Base-by-base conservation (phyloP, 2,888 invertebrate genomes). In the Lochmaea capreae region DNA sequence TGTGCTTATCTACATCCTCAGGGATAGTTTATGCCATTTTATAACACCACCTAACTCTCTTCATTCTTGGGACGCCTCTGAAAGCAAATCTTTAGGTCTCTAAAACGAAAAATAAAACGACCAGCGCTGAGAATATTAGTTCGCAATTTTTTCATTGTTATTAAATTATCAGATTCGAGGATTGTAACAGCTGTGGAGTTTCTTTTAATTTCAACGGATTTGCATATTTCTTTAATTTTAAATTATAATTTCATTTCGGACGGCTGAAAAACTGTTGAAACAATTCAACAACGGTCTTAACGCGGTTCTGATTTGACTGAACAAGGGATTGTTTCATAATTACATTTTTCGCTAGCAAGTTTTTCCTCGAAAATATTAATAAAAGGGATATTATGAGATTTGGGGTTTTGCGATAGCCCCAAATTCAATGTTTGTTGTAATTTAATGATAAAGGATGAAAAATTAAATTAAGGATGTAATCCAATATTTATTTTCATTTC, bases 221-320 rank as follows among this genome's bases (percentile, higher is more conserved):
- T 80, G 77, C 81, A 80, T 81, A 77, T 78, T 79, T 78, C 77
- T 79, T 79, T 78, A 81, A 79, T 81, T 80, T 79, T 62, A 74
- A 74, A 75, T 77, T 76, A 75, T 63, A 77, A 76, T 77, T 77
- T 74, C 71, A 75, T 78, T 72, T 75, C 71, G 54, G 69, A 52
- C 33, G 66, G 62, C 16, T 39, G 61, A 65, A 73, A 73, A 73
- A 70, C 57, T 72, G 66, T 67, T 61, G 46, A 61, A 52, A 68
- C 66, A 70, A 70, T 70, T 54, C 58, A 43, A 57, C 67, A 63
- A 67, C 16, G 72, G 67, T 62, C 22, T 67, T 68, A 65, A 62
- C 66, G 52, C 61, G 57, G 49, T 66, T 68, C 39, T 68, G 72
- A 72, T 67, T 72, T 57, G 62, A 49, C 54, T 26, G 52, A 72